A percentile compares a stretch with the other conserved stretches of the same genome.
Conservation (phyloP, 2,113 vertebrate genomes). For the Zosterops borbonicus region DNA sequence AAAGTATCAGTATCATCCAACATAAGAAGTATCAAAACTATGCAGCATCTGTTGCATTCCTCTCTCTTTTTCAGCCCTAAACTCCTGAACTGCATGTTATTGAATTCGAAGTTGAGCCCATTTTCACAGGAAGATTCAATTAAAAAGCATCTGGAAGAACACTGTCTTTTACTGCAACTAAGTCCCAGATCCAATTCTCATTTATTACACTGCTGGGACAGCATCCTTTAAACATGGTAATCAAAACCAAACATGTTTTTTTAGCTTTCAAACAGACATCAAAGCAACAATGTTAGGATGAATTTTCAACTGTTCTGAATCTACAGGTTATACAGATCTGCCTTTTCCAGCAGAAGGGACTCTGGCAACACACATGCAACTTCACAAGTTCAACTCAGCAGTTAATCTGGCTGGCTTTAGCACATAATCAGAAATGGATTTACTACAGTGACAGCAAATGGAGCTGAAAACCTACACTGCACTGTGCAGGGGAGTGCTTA, state of each 20-base stretch:
- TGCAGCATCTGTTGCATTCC: background rate
- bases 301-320: slow-evolving; percentile 26
- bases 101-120: slow-evolving; percentile 10
- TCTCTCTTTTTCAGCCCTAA: slow-evolving; percentile 14
- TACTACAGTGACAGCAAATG: background rate
- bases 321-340: background rate
- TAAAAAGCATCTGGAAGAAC: slow-evolving; percentile 57
- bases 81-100: background rate
- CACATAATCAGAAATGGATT: slow-evolving; percentile 21
- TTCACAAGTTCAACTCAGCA: background rate
- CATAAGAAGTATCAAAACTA: background rate
- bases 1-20: background rate
- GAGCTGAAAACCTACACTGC: background rate
- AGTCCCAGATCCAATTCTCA: slow-evolving; percentile 31
- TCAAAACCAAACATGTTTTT: background rate
- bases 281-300: background rate
- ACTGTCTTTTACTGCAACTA: slow-evolving; percentile 11
- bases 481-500: background rate
- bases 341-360: background rate
- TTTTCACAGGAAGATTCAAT: slow-evolving; percentile 53
- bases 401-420: background rate
- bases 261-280: background rate
- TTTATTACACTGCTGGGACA: slow-evolving; percentile 47
- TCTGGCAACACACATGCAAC: background rate
- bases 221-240: background rate